Evolutionary conservation across 2,113 vertebrate genomes (phyloP), one percentile per base, ranked within the genome.

Genomic region (Solea senegalensis): DNA sequence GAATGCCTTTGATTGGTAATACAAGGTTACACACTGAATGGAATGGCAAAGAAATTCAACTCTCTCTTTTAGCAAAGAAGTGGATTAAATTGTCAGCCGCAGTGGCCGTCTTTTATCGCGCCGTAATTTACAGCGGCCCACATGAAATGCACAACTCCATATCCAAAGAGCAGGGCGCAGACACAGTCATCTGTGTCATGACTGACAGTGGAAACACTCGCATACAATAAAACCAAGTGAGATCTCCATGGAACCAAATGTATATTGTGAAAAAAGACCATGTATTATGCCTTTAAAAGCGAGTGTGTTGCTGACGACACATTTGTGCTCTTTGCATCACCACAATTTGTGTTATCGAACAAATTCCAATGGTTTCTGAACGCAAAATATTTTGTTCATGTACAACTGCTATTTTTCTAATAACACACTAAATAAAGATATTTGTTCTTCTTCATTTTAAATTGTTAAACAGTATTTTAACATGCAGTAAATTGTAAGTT

Each of bases 121-220:
- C 64, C 68, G 63, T 72, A 78, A 69, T 58, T 76, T 62, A 72
- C 51, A 40, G 72, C 60, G 40, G 45, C 16, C 58, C 34, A 57
- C 48, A 65, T 49, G 61, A 67, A 68, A 55, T 49, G 28, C 12
- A 51, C n/a, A 14, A 61, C 41, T 70, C 27, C 34, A 48, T 55
- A 55, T 51, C 2, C 41, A 28, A 16, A 26, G 50, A 51, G 39
- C 3, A 0, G 6, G 13, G 1, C 0, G 5, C 14, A 15, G 6
- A 53, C 49, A 9, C 58, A 65, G 49, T 74, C 49, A 44, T 64
- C 52, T 55, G 52, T 67, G 46, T 74, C 65, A 52, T 7, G 13
- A 55, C 58, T 64, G 53, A 57, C 67, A 58, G 60, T 41, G 26
- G 21, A 28, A 45, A 63, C 12, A 50, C 28, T 72, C 27, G 3